Evolutionary conservation across 2,888 invertebrate genomes (phyloP), one percentile per base, ranked within the genome.

Genomic region (Catonia carolina): DNA sequence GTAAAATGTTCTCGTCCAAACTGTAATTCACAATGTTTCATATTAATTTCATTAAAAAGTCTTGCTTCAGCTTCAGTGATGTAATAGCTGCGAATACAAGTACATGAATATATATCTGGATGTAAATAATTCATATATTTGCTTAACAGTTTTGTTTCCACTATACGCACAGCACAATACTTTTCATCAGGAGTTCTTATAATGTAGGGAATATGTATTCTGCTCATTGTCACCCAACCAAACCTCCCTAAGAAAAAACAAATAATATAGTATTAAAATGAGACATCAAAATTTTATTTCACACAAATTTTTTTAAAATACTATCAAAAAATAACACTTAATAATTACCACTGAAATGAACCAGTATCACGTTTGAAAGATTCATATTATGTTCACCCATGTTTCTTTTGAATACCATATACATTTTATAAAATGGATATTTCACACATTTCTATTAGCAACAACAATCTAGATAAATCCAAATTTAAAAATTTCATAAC

Each of bases 131-230:
- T 88, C 68, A 93, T 81, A 75, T 91, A 89, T 75, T 91, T 91
- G 71, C 89, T 89, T 20, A 94, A 78, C 47, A 94, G 78, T 73
- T 94, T 94, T 68, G 85, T 81, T 73, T 96, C 96, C 20, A 95
- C 88, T 83, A 96, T 93, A 55, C 93, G 81, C 52, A 96, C 94
- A n/a, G 94, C 89, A 70, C 92, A 90, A 72, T 89, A 95, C 71
- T 87, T 87, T 70, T 90, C 90, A 37, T 65, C 61, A 5, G 59
- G 60, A 5, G 84, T 81, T 17, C 96, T 80, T 69, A 86, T 84
- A 63, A 96, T 89, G 72, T 88, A 94, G 1, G 96, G 96, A 69
- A 96, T 88, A 72, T 85, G 84, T 65, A 82, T 83, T 68, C 87
- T 87, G 60, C 90, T 92, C 50, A 95, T 82, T 66, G 85, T 85